Evolutionary conservation across 2,888 invertebrate species (phyloP), one percentile per base, ranked within the genome.

Genomic region (Habroteleia sp.): DNA sequence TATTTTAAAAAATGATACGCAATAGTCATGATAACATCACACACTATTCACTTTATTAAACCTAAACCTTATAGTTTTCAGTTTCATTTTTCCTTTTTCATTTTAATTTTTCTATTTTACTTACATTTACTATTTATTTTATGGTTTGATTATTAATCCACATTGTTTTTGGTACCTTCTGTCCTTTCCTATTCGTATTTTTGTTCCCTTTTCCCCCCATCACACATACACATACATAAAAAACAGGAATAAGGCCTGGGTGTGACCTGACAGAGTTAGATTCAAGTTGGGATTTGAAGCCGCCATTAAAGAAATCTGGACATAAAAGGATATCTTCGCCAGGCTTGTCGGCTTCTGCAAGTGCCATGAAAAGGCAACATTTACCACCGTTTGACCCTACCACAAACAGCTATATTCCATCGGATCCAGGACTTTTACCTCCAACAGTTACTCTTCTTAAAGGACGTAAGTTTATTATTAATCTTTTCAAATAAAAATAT

Each of bases 241-340:
- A 87, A 84, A 87, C 85, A 88, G 88, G 88, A 88, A 95, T 96
- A 83, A 91, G 95, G 66, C 96, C 96, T 27, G 95, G 96, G 76
- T 95, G 95, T 83, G 96, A 96, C 89, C 90, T 96, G 82, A 94
- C 95, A 65, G 94, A 94, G 87, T 90, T 94, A 77, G 94, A 95
- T 86, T 92, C 91, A 82, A 91, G 91, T 84, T 91, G 91, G 91
- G 90, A 90, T 79, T 82, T 89, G 76, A 89, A 90, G 76, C 89
- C 89, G 74, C 81, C 86, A 2, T 76, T 85, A 11, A 83, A 88
- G 29, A 88, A 89, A 48, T 78, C 84, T 2, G 83, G 84, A 20
- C 84, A 63, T 29, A 89, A 89, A 76, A 80, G 89, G 68, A 83
- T 87, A 41, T 74, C 83, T 1, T 78, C 79, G n/a, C 79, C 84